These are phyloP conservation scores for Aphidius colemani DNA, from an alignment of 2,888 invertebrate species.

Conservation along the genomic window DNA sequence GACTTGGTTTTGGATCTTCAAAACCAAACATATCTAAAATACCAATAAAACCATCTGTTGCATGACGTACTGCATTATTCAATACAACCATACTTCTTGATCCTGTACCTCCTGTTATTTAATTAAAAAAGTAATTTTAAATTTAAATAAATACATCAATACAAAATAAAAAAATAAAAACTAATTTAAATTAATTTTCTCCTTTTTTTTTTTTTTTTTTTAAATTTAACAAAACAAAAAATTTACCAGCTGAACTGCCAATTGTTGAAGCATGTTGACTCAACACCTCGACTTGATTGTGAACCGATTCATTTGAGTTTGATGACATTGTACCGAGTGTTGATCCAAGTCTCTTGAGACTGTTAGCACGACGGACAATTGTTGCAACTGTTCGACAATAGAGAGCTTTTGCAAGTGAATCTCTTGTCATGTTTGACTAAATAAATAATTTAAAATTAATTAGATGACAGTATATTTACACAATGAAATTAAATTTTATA, in stretches of 20 bases:
- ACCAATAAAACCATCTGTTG: slow-evolving; percentile 93
- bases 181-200: no score
- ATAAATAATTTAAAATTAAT: not conserved
- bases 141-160: no score
- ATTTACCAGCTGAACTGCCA: slow-evolving; percentile 62
- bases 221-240: not conserved
- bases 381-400: slow-evolving; percentile 95
- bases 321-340: slow-evolving; percentile 84
- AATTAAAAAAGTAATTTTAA: not conserved
- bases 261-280: slow-evolving; percentile 86
- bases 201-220: no score
- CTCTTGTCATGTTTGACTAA: slow-evolving; percentile 82
- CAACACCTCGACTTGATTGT: slow-evolving; percentile 82
- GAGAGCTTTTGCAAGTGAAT: slow-evolving; percentile 87
- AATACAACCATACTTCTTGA: slow-evolving; percentile 90
- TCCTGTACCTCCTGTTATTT: slow-evolving; percentile 64
- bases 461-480: not conserved
- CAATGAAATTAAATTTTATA: slow-evolving; percentile 2
- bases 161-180: no score
- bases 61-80: slow-evolving; percentile 90
- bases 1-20: slow-evolving; percentile 88
- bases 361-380: slow-evolving; percentile 90
- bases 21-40: slow-evolving; percentile 97
- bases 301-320: slow-evolving; percentile 90
- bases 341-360: slow-evolving; percentile 82